Percentiles rank a stretch among this genome's conserved stretches.
Evolutionary conservation across 2,797 vertebrate genomes (phyloP).

Genomic region (Podarcis siculus): DNA sequence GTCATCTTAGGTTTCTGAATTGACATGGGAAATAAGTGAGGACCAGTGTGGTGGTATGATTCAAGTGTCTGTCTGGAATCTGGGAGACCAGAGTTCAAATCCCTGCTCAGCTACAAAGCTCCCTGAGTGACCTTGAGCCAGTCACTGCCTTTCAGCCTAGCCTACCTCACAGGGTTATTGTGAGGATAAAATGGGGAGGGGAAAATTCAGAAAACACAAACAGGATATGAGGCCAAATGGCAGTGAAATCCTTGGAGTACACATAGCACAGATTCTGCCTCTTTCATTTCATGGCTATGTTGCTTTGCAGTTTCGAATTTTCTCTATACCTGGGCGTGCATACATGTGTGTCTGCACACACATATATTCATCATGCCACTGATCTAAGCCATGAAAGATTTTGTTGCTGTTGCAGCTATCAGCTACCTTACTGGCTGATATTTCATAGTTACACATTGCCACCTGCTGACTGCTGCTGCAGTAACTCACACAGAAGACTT

Average conservation of each 20-base stretch:
- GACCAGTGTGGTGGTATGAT: too few species aligned
- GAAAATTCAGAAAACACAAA: background rate
- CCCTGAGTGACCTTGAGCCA: too few species aligned
- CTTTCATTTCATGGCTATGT: background rate
- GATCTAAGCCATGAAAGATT: background rate
- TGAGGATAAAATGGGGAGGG: too few species aligned
- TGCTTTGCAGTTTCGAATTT: background rate
- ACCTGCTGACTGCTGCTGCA: background rate
- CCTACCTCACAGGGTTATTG: too few species aligned
- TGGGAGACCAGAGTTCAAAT: too few species aligned
- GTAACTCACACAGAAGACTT: background rate
- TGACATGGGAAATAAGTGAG: background rate
- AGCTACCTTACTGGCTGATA: background rate
- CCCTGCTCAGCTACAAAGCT: too few species aligned
- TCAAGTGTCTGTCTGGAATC: too few species aligned
- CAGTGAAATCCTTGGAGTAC: background rate
- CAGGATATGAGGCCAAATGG: background rate
- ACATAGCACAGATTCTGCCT: background rate
- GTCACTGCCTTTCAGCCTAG: too few species aligned
- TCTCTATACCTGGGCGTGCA: too few species aligned
- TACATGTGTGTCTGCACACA: too few species aligned
- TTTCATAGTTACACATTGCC: constrained; percentile 3
- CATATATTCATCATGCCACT: too few species aligned
- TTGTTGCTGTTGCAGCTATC: background rate
- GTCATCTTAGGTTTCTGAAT: background rate